Evolutionary conservation across 2,113 vertebrate genomes (phyloP), one percentile per base, ranked within the genome.

Genomic region (Chaetops frenatus): DNA sequence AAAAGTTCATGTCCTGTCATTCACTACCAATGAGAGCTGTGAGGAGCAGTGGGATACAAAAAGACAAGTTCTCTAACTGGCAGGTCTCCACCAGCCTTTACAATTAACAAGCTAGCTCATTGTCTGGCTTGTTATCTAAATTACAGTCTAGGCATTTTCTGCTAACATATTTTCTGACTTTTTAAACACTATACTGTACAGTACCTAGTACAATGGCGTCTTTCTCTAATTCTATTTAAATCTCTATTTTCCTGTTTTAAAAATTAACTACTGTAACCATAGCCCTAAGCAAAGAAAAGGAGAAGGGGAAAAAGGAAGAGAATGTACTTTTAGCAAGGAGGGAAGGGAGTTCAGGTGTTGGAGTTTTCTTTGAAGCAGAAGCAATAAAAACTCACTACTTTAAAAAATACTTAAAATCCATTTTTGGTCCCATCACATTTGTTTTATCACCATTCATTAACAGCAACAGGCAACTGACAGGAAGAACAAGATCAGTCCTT

Each of bases 221-320:
- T 97, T 97, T 97, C 94, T 97, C 95, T 93, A 94, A 96, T 97
- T 97, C 92, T 79, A 92, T 71, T 95, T 94, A 96, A 97, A 97
- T 95, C 93, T 90, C 78, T 94, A 61, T 96, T 95, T 96, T 91
- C 86, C 86, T 72, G 51, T 94, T 96, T 91, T 91, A 95, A 97
- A 97, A 97, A 92, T 95, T 97, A 98, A 96, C 89, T 45, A 27
- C 87, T 80, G 58, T 78, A 95, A 93, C 93, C 74, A 85, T 90
- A 96, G 92, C 96, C 94, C 86, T 77, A 92, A 96, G 91, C 87
- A 96, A 95, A 83, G 77, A 83, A 86, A 78, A 9, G 6, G 27
- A 67, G 73, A 78, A 88, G 25, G 24, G 35, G 22, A 22, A 35
- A 83, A 47, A 77, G 61, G 40, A 90, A 90, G 69, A 87, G 29